These are phyloP conservation scores for Numenius arquata DNA, from an alignment of 2,113 vertebrate genomes.

Conservation along the genomic window DNA sequence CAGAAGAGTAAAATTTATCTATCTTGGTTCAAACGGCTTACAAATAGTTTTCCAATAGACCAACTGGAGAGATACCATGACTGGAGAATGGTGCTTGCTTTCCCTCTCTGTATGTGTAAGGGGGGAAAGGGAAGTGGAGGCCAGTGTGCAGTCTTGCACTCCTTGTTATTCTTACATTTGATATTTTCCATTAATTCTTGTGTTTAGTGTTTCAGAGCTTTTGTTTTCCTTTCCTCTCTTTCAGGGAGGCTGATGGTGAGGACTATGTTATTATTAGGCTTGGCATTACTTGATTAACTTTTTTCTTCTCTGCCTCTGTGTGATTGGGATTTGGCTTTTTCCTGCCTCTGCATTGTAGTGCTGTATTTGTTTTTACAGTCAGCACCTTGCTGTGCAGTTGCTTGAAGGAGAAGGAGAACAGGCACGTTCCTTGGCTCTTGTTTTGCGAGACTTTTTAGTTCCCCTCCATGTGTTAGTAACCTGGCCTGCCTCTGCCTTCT, in stretches of 20 bases:
- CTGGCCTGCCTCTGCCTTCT: not conserved
- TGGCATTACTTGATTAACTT: constrained; percentile 48
- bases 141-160: not conserved
- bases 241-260: not conserved
- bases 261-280: constrained; percentile 46
- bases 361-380: constrained; percentile 54
- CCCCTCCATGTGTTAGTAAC: not conserved
- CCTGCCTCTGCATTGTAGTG: constrained; percentile 35
- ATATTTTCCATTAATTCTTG: constrained; percentile 52
- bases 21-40: not conserved
- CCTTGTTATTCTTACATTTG: constrained; percentile 38
- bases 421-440: not conserved
- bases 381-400: constrained; percentile 35
- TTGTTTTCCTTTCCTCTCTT: constrained; percentile 65
- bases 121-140: not conserved
- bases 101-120: not conserved
- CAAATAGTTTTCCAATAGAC: not conserved
- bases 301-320: constrained; percentile 35
- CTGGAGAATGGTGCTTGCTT: not conserved
- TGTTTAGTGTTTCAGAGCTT: constrained; percentile 23
- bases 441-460: not conserved
- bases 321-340: constrained; percentile 48
- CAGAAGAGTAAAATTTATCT: not conserved
- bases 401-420: constrained; percentile 11
- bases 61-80: not conserved